A percentile compares a stretch with the other conserved stretches of the same genome.
These are phyloP conservation scores for Aegithalos caudatus DNA, from an alignment of 2,113 vertebrate species.

Conservation along the genomic window DNA sequence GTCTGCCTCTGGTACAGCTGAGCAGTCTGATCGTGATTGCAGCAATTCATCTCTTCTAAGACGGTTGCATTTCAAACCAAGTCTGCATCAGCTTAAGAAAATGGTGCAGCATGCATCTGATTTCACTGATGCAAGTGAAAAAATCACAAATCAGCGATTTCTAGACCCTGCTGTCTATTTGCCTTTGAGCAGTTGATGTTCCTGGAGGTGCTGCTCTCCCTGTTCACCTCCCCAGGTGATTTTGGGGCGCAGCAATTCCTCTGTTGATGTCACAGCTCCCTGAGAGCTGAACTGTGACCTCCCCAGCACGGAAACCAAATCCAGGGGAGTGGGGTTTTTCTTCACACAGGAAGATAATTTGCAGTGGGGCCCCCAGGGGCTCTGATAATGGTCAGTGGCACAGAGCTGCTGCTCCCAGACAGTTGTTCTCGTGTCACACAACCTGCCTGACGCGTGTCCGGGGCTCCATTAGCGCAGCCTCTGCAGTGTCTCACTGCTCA, in stretches of 20 bases:
- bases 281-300: neutral
- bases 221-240: neutral
- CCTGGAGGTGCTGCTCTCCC: neutral
- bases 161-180: neutral
- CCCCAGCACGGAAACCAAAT: neutral
- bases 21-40: rapidly evolving
- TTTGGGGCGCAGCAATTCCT: neutral
- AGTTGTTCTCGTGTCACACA: conserved; percentile 31
- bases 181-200: neutral
- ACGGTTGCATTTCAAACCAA: neutral
- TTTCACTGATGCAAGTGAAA: neutral
- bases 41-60: neutral
- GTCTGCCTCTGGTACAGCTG: neutral
- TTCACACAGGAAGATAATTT: neutral
- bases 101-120: rapidly evolving
- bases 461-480: conserved; percentile 7
- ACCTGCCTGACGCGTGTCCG: neutral
- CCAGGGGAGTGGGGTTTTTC: neutral
- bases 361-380: neutral
- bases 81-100: neutral
- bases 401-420: neutral
- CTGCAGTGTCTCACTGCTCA: neutral
- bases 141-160: neutral
- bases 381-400: neutral
- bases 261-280: neutral